A percentile compares a stretch with the other conserved stretches of the same genome.
Evolutionary conservation across 2,797 vertebrate genomes (phyloP).

Genomic region (Sardinella longiceps): DNA sequence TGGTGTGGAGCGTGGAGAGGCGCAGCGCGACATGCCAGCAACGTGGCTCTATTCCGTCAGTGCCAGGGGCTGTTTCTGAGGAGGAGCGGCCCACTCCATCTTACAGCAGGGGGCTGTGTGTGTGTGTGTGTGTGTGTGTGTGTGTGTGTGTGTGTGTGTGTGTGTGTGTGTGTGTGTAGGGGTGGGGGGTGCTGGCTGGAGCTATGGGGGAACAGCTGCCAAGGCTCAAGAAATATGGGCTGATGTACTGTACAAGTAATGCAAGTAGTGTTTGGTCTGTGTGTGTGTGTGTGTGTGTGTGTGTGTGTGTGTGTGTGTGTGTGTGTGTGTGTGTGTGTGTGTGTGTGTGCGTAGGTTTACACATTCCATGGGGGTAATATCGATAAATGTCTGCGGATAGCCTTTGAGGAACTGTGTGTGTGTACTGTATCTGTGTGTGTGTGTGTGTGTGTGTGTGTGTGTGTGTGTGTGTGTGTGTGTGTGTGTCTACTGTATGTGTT

Average conservation of each 20-base stretch:
- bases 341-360: not conserved
- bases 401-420: too few species aligned
- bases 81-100: constrained; percentile 15
- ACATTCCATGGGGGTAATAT: too few species aligned
- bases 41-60: not conserved
- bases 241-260: constrained; percentile 9
- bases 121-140: too few species aligned
- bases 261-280: not conserved
- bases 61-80: not conserved
- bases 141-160: too few species aligned
- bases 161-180: too few species aligned
- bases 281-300: not conserved
- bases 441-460: not conserved
- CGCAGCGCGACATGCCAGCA: not conserved
- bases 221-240: constrained; percentile 3
- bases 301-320: constrained; percentile 3
- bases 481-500: not conserved
- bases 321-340: constrained; percentile 14
- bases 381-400: too few species aligned
- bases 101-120: not conserved
- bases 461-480: not conserved
- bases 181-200: constrained; percentile 1
- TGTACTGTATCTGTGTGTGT: not conserved
- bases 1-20: not conserved
- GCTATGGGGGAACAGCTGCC: constrained; percentile 8